Evolutionary conservation across 2,113 vertebrate genomes (phyloP), one percentile per base, ranked within the genome.

Genomic region (Hydrolagus affinis): DNA sequence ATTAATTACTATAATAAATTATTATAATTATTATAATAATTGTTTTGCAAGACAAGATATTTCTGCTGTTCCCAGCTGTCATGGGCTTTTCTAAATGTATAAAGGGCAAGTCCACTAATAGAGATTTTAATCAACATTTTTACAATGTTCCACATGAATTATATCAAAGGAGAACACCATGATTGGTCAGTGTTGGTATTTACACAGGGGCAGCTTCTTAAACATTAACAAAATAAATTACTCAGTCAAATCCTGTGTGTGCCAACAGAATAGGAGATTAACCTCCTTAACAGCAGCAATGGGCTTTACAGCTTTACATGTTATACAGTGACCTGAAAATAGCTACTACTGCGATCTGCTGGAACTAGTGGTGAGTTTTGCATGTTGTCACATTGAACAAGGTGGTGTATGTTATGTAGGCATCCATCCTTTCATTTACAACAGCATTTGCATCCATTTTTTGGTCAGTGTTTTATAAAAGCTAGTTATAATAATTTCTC

Each of bases 401-500:
- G 44, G 44, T 44, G 44, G 25, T 64, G 60, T 66, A 28, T 14
- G 9, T 4, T 62, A 25, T 17, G 9, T 19, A 83, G 62, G 66
- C 60, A 83, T 62, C 62, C 21, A 60, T 25, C 21, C 62, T 83
- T 32, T 60, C 0, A 12, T 62, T 62, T 12, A 25, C 57, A 78
- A 78, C n/a, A 83, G 77, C 32, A 71, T 32, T 68, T 83, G 25
- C 60, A 28, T 44, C 1, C 44, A 23, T 32, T 66, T 83, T 80
- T 23, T 32, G 0, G 19, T 44, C 44, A 44, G 44, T 44, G 44
- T 44, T 44, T 44, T 28, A 64, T 70, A 9, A 28, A 83, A 32
- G 32, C 15, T 32, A 83, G 32, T 83, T 32, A n/a, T 83, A 17
- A 28, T 64, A 32, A 83, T 66, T 83, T 83, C 60, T 30, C 59